Evolutionary conservation across 2,797 vertebrate species (phyloP), one percentile per base, ranked within the genome.

Genomic region (Protonibea diacanthus): DNA sequence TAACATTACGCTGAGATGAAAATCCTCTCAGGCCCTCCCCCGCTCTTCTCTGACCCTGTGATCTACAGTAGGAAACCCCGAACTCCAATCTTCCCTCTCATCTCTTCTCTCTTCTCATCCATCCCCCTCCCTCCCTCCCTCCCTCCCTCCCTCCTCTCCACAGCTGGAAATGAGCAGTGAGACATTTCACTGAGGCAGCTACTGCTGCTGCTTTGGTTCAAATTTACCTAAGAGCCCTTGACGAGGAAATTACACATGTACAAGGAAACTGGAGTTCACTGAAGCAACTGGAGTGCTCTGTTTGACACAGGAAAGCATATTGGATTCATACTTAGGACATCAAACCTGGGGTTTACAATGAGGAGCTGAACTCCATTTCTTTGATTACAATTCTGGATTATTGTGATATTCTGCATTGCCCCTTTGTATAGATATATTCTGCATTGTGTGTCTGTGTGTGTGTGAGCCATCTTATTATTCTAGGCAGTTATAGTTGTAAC

Each of bases 41-140:
- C 33, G 52, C 14, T 48, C 17, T 48, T 57, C 73, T 63, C 72
- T 81, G 73, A 83, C 84, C 78, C 86, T 89, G 86, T 76, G 83
- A 88, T 88, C 71, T 90, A 72, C 77, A 71, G 65, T 20, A 66
- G 88, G 78, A 90, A 89, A 87, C 69, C 81, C 80, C 85, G 75
- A 82, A 85, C 81, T 80, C 76, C 72, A 76, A 75, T 74, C 62
- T 74, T 20, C 49, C 56, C 68, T 85, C 86, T 83, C 79, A 63
- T 82, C 67, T 72, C 64, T 18, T 67, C 64, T 44, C 74, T 40
- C 42, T 5, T 44, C 52, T 79, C 61, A 57, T 58, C 56, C 79
- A 21, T 38, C 73, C 49, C 27, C 69, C 77, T 55, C 3, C 0
- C 23, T 27, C 57, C 10, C 44, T 18, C 20, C 14, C n/a, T 20